Evolutionary conservation across 2,797 vertebrate genomes (phyloP), one percentile per base, ranked within the genome.

Genomic region (Pangasius mekongensis): DNA sequence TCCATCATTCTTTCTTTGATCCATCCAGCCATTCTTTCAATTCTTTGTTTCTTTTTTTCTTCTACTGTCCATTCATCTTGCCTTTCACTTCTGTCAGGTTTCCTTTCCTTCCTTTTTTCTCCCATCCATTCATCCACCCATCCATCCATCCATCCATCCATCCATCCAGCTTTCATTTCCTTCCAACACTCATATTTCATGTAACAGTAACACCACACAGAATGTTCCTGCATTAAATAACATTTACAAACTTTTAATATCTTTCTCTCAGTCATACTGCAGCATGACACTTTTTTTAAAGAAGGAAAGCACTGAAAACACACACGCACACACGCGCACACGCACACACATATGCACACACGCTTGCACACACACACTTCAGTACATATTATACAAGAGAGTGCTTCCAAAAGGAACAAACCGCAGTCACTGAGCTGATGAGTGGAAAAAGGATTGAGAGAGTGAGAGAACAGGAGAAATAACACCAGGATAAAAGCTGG

Each of bases 381-480:
- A 54, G 54, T 13, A 13, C 9, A 54, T 22, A 58, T 36, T 80
- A 58, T 36, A 58, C 36, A 33, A 56, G 77, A 58, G 18, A 20
- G n/a, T 9, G 76, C 30, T 33, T 78, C 76, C 76, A 56, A 80
- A 80, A 80, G 52, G 76, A 33, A 80, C 76, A 22, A 36, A 58
- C 52, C 30, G 5, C 54, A 58, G 3, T 24, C 16, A 24, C 77
- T 1, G 47, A 78, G 71, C 24, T 43, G 69, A 39, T 71, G 71
- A 74, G 71, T 73, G 71, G 71, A 73, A 76, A 76, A 76, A 76
- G 43, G 47, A 49, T 14, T 3, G 43, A 27, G 24, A n/a, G 62
- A 83, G 60, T 22, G 43, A 83, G 22, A 66, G 27, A 83, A 62
- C 36, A 47, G 60, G 88, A 33, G 78, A 20, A 71, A 36, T 39